Conservation (phyloP, 2,113 vertebrate genomes). For the Copsychus sechellarum region DNA sequence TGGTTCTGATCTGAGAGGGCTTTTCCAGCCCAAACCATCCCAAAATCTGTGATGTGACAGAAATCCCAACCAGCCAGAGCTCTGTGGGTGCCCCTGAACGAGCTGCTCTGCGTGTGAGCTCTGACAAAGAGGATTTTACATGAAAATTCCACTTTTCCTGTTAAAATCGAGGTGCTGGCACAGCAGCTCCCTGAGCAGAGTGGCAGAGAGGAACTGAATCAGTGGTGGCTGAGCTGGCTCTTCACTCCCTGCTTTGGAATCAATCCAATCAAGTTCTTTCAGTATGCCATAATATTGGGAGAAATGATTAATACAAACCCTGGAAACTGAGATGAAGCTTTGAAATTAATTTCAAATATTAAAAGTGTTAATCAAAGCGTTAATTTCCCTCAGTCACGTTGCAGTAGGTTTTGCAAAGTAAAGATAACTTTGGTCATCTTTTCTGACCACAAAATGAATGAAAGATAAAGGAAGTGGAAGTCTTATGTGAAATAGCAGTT, state of each 20-base stretch:
- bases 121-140: not conserved
- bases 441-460: not conserved
- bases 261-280: not conserved
- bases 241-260: not conserved
- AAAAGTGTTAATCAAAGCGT: not conserved
- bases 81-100: not conserved
- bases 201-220: not conserved
- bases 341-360: not conserved
- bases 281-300: not conserved
- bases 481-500: not conserved
- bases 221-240: not conserved
- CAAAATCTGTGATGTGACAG: no score
- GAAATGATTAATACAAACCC: not conserved
- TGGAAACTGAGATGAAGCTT: not conserved
- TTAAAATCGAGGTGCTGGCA: not conserved
- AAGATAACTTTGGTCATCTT: not conserved
- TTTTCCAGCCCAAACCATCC: not conserved
- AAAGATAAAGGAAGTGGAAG: not conserved
- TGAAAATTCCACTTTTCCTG: not conserved
- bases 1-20: rapidly evolving
- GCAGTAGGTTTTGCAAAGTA: not conserved
- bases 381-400: not conserved
- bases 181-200: not conserved
- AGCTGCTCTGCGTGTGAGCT: not conserved
- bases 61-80: not conserved